A percentile compares a stretch with the other conserved stretches of the same genome.
phyloP scores from a whole-genome alignment of 2,113 vertebrate genomes.

The Tapirus terrestris region DNA sequence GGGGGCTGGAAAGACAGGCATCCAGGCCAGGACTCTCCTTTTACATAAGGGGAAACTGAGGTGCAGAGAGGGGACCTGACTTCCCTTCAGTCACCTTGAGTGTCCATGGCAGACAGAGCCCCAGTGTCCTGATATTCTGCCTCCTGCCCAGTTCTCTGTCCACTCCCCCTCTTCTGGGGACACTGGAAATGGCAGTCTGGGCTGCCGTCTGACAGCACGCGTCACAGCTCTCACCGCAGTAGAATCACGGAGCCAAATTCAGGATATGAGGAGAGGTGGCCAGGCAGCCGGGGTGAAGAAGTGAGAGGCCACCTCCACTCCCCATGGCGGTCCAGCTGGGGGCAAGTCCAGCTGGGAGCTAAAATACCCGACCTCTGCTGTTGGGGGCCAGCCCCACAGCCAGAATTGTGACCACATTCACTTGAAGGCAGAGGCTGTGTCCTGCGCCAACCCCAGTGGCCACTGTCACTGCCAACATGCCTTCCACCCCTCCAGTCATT shows the following conservation, averaged over 20 bases:
- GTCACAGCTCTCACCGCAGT: rapidly evolving
- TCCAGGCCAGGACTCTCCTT: neutral
- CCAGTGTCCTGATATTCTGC: rapidly evolving
- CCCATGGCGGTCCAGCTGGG: neutral
- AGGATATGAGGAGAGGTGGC: neutral
- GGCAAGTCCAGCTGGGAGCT: neutral
- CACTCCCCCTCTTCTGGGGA: neutral
- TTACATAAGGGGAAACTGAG: conserved; percentile 3
- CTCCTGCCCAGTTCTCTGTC: neutral
- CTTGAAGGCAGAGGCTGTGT: neutral
- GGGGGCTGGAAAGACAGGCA: neutral
- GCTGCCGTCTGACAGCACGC: neutral
- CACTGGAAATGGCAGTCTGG: neutral
- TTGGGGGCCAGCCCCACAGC: too few species aligned
- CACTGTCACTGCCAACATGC: neutral
- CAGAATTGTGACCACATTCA: too few species aligned
- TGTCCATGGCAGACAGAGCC: neutral
- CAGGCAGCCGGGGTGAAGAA: neutral
- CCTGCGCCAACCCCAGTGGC: neutral
- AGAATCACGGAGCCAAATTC: neutral
- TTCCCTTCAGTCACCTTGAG: neutral
- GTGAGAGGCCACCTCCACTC: too few species aligned
- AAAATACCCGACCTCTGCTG: neutral
- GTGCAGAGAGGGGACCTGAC: neutral
- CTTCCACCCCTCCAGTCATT: neutral